phyloP scores from a whole-genome alignment of 2,113 vertebrate genomes.

The Tupaia chinensis region DNA sequence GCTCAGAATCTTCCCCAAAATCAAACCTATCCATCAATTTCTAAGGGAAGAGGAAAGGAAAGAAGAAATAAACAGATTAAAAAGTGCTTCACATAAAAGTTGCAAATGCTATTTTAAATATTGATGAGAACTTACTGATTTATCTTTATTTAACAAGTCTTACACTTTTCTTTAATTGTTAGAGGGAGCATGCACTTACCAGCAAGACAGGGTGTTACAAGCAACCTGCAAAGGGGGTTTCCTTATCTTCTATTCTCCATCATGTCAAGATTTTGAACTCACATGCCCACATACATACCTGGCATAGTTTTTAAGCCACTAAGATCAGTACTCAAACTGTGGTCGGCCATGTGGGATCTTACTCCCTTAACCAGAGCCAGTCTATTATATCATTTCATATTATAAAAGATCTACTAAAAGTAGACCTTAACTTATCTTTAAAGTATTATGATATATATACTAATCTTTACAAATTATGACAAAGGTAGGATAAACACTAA shows the following conservation, averaged over 20 bases:
- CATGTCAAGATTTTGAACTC: no score
- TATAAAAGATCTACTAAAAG: no score
- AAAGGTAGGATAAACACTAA: background rate
- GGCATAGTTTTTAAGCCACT: no score
- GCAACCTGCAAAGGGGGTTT: no score
- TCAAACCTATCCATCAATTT: constrained; percentile 99
- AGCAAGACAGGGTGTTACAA: no score
- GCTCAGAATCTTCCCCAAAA: constrained; percentile 95
- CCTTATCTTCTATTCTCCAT: no score
- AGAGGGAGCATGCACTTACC: no score
- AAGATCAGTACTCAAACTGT: no score
- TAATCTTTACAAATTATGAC: background rate
- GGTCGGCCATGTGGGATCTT: no score
- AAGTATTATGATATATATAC: background rate
- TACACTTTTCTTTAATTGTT: no score
- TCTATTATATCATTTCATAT: background rate
- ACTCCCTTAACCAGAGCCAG: no score
- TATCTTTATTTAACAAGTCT: background rate
- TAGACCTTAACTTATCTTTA: background rate
- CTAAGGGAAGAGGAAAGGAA: constrained; percentile 82
- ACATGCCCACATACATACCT: no score
- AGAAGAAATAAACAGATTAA: constrained; percentile 47
- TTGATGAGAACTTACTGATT: background rate
- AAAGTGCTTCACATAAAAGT: background rate
- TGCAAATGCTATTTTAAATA: constrained; percentile 34